These are phyloP conservation scores for Perithous albicinctus DNA, from an alignment of 2,888 invertebrate genomes.

Conservation along the genomic window DNA sequence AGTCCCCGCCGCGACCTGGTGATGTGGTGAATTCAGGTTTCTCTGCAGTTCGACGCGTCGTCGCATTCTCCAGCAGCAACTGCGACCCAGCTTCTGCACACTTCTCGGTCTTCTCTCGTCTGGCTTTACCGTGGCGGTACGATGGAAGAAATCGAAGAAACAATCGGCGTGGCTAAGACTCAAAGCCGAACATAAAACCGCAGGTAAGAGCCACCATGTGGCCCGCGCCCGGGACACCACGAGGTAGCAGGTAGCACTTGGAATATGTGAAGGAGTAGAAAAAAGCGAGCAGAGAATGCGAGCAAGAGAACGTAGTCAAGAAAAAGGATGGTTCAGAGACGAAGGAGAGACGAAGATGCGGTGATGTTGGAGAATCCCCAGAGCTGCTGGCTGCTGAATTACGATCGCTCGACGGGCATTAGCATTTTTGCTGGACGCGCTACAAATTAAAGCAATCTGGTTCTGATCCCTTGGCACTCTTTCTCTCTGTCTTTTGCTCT, in stretches of 20 bases:
- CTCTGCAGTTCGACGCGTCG: slow-evolving; percentile 58
- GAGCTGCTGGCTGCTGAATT: slow-evolving; percentile 76
- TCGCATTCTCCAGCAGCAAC: slow-evolving; percentile 49
- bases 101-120: slow-evolving; percentile 45
- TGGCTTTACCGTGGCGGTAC: slow-evolving; percentile 34
- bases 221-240: slow-evolving; percentile 42
- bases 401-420: slow-evolving; percentile 81
- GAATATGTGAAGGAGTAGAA: slow-evolving; percentile 39
- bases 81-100: slow-evolving; percentile 47
- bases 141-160: slow-evolving; percentile 61
- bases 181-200: slow-evolving; percentile 82
- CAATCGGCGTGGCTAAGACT: slow-evolving; percentile 75
- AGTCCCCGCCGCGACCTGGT: slow-evolving; percentile 49
- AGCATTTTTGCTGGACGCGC: slow-evolving; percentile 81
- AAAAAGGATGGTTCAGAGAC: slow-evolving; percentile 37
- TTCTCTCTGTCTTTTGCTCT: slow-evolving; percentile 67
- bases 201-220: slow-evolving; percentile 80
- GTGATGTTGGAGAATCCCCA: slow-evolving; percentile 38
- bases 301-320: slow-evolving; percentile 29
- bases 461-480: slow-evolving; percentile 71
- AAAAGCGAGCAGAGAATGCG: slow-evolving; percentile 66
- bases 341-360: slow-evolving; percentile 23
- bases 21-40: slow-evolving; percentile 49
- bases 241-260: slow-evolving; percentile 12
- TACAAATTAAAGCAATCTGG: slow-evolving; percentile 83